A percentile compares a stretch with the other conserved stretches of the same genome.
Conservation (phyloP, 2,888 invertebrate genomes). For the Drosophila hamatofila region DNA sequence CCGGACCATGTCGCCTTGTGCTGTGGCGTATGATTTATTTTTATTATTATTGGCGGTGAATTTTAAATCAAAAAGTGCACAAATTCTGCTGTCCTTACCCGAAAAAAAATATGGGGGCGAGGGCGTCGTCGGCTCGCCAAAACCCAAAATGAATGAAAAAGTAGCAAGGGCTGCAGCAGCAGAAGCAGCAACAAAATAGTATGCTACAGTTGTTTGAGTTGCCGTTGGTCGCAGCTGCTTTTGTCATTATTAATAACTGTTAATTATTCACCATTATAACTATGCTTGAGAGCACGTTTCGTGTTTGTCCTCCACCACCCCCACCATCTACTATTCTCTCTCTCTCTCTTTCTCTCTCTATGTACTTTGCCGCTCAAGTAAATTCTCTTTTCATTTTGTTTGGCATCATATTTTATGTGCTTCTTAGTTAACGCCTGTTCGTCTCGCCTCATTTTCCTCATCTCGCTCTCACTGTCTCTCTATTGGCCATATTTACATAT, state of each 20-base stretch:
- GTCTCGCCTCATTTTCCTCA: constrained; percentile 12
- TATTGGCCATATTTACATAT: constrained; percentile 73
- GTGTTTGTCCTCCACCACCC: constrained; percentile 36
- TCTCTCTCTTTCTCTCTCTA: constrained; percentile 10
- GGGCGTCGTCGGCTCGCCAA: constrained; percentile 6
- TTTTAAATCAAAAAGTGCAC: constrained; percentile 80
- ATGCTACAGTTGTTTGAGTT: constrained; percentile 49
- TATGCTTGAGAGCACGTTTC: constrained; percentile 61
- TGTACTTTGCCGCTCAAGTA: constrained; percentile 61
- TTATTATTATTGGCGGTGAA: constrained; percentile 83
- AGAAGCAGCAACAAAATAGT: constrained; percentile 19
- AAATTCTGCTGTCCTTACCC: constrained; percentile 34
- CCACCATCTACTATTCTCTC: neutral
- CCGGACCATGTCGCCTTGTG: constrained; percentile 27
- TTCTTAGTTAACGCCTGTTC: constrained; percentile 68
- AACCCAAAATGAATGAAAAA: constrained; percentile 5
- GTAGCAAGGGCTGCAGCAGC: neutral
- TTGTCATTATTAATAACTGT: constrained; percentile 84
- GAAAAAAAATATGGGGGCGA: constrained; percentile 23
- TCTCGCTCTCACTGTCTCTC: constrained; percentile 17
- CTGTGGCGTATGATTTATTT: constrained; percentile 79
- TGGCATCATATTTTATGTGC: constrained; percentile 73
- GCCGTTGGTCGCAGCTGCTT: constrained; percentile 77
- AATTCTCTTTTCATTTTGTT: constrained; percentile 72
- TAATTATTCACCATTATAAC: constrained; percentile 83